Evolutionary conservation across 2,113 vertebrate species (phyloP).

Genomic region (Pedetes capensis): DNA sequence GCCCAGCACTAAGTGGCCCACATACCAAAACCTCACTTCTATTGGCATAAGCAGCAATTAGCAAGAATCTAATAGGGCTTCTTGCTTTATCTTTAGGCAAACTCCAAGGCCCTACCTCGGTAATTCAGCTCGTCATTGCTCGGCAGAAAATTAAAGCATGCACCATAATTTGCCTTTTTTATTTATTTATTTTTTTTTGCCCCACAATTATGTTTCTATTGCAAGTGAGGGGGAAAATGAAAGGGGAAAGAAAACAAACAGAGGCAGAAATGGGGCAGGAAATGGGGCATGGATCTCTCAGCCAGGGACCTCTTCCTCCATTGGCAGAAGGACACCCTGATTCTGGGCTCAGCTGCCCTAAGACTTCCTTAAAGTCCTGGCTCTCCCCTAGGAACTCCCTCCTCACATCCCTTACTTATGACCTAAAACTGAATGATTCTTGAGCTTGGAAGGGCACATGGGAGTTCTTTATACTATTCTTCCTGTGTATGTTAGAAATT

Average conservation of each 20-base stretch:
- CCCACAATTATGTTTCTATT: slow-evolving; percentile 87
- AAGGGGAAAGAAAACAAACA: slow-evolving; percentile 74
- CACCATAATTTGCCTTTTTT: slow-evolving; percentile 87
- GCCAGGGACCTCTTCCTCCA: not conserved
- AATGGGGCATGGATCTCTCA: not conserved
- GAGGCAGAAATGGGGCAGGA: slow-evolving; percentile 64
- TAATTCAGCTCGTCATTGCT: slow-evolving; percentile 86
- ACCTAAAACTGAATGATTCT: not conserved
- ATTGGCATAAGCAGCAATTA: slow-evolving; percentile 84
- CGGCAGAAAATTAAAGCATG: slow-evolving; percentile 87
- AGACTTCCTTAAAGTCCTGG: not conserved
- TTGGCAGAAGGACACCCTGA: no score
- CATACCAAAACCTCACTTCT: slow-evolving; percentile 79
- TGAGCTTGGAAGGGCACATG: not conserved
- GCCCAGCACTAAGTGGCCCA: slow-evolving; percentile 70
- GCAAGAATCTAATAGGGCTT: slow-evolving; percentile 87
- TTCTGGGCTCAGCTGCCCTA: not conserved
- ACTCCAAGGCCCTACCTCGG: slow-evolving; percentile 83
- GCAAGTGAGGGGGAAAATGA: slow-evolving; percentile 32
- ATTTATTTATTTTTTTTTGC: slow-evolving; percentile 71
- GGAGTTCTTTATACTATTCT: not conserved
- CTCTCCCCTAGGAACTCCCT: not conserved
- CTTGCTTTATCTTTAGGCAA: slow-evolving; percentile 89
- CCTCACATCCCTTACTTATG: no score
- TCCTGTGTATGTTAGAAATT: not conserved